Base-by-base conservation (phyloP, 2,888 invertebrate genomes). In the Miltochrista miniata region DNA sequence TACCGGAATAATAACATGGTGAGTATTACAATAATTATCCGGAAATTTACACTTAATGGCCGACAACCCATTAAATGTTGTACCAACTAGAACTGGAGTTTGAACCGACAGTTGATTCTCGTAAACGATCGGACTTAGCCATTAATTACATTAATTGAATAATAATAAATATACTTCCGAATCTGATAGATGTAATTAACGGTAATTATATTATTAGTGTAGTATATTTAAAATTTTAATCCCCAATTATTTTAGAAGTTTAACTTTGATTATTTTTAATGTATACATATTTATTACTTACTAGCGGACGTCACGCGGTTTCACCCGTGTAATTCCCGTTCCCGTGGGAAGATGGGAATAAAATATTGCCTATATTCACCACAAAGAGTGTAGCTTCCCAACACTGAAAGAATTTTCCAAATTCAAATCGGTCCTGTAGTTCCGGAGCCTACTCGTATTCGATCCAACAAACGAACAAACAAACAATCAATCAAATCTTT, bases 201-300 rank as follows among this genome's bases (percentile, higher is more conserved):
- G 18, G 13, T 45, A 45, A 66, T 53, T 45, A 56, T 30, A 11
- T 56, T 54, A 62, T 64, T 59, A 44, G 29, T 44, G 33, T 18
- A 46, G 7, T 48, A n/a, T 12, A 39, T 47, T 12, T 38, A 11
- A 33, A 18, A 39, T 47, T 12, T 38, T 9, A 33, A 18, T 35
- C 34, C 10, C 2, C 18, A 24, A 5, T 24, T 2, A 24, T 24
- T 4, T 24, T 5, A 24, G 5, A 2, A 5, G 18, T 24, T 2
- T 24, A 24, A 24, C 18, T 5, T 24, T 24, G 3, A 24, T 24
- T 24, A 24, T 24, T 24, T 24, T 2, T 24, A 24, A 24, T 5
- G 18, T 5, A 24, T 24, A 24, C 18, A 2, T 24, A 24, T 24
- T 24, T 4, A n/a, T n/a, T n/a, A n/a, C n/a, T n/a, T n/a, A n/a